Conservation (phyloP, 2,888 invertebrate genomes). For the Capitulum mitella region DNA sequence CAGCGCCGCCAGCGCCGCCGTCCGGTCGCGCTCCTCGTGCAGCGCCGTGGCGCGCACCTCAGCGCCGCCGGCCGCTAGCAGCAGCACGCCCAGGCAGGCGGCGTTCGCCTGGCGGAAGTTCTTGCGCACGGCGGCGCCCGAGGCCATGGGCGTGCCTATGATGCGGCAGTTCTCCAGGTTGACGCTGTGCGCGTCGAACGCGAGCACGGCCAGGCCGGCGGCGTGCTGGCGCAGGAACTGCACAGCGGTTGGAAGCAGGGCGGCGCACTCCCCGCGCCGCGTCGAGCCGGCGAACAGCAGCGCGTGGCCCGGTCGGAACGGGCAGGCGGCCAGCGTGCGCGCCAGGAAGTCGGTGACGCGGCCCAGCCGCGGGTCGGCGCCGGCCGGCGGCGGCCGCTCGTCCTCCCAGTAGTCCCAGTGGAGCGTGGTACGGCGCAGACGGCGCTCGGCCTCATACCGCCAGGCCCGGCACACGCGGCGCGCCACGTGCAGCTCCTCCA, state of each 20-base stretch:
- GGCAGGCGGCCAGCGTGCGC: background rate
- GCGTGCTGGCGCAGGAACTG: background rate
- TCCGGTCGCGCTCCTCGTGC: background rate
- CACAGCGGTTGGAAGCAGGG: background rate
- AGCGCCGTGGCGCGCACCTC: background rate
- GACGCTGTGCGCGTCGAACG: constrained; percentile 1
- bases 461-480: background rate
- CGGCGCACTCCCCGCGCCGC: background rate
- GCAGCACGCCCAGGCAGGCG: constrained; percentile 3
- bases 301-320: background rate
- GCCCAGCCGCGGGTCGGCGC: background rate
- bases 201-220: background rate
- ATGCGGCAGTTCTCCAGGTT: background rate
- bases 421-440: background rate
- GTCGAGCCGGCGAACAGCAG: constrained; percentile 9
- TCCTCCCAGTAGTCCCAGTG: constrained; percentile 23
- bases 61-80: background rate
- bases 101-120: background rate
- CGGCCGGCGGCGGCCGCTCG: background rate
- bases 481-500: constrained; percentile 1
- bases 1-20: background rate
- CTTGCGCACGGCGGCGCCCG: background rate
- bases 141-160: background rate
- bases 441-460: background rate
- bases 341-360: background rate